Base-by-base conservation (phyloP, 2,113 vertebrate genomes). In the Argyrosomus japonicus region DNA sequence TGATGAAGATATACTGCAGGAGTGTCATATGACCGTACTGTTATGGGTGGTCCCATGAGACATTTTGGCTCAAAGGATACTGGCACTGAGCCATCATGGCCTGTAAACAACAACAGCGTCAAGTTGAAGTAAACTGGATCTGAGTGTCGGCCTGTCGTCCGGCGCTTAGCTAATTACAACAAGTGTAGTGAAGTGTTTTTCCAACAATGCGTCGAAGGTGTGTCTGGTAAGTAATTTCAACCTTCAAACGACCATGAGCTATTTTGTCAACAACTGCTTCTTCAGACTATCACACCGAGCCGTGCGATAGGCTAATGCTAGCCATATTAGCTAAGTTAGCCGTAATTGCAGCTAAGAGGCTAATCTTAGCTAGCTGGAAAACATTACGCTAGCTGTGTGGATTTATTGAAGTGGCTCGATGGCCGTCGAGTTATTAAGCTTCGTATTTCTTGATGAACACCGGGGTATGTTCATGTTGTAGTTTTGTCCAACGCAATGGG, bases 41-140 rank as follows among this genome's bases (percentile, higher is more conserved):
- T 81, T 86, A 68, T 90, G 90, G 90, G 90, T 91, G 89, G 90
- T 91, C 90, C 88, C 87, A 57, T 77, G 89, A 93, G 90, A 92
- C 92, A 86, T 89, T 87, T 87, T 88, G 92, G 88, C 90, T 90
- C 87, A 14, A 25, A 77, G 65, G 85, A 87, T 74, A 27, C 89
- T 93, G 91, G 94, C 93, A 64, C 68, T 6, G 89, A 90, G 91
- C 94, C 93, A 93, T 64, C 83, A 93, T 94, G 94, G 94, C 93
- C 87, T 89, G 92, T 94, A 93, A 94, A 94, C 94, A 94, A 94
- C 92, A 94, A 93, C 94, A 92, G 89, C 91, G 88, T 91, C 88
- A 86, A 85, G 88, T 91, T 83, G 81, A 92, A 88, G 82, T 80
- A 81, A 91, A 91, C 80, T 75, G 84, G 69, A 54, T 85, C 43